Evolutionary conservation across 64 coral and sea anemone genomes (phyloP), one percentile per base, ranked within the genome.

Genomic region (Pachyseris speciosa): DNA sequence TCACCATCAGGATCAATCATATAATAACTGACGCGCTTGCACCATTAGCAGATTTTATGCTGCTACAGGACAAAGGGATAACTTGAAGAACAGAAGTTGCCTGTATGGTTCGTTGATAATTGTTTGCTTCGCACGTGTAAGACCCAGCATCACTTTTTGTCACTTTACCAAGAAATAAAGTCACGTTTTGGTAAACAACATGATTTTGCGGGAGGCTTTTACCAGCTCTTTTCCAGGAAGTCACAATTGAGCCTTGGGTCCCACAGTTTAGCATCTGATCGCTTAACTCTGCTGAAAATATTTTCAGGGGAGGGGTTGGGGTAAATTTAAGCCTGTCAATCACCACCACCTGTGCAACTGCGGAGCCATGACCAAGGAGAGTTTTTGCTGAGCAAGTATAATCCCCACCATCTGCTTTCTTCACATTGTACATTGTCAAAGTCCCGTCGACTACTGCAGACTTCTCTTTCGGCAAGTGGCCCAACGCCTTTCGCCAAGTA

Each of bases 321-420:
- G 49, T 88, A 88, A 88, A 88, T 61, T 57, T 51, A 22, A 88
- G 75, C 34, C 43, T 36, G 37, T 49, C 74, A 67, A 67, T 19
- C 2, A 89, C 87, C 9, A 17, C 68, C 43, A 80, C 32, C 48
- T 25, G 24, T 37, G 59, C 39, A 0, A 67, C 49, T 36, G 42
- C 74, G 2, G 39, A n/a, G n/a, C 48, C 72, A 43, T 75, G 5
- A 25, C 73, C 87, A 22, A 89, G 42, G 15, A 89, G 30, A 52
- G 79, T 89, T 29, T 76, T 60, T 39, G 43, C 74, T 29, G 5
- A 66, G 16, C 87, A 89, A 17, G 38, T 37, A 29, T 89, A 89
- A 26, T 0, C 17, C 7, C 87, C 87, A 0, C 57, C 30, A 68
- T 89, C 87, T 5, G 41, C 25, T 84, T 45, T 72, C 10, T 49